Evolutionary conservation across 2,888 invertebrate species (phyloP).

Genomic region (Pseudococcus longispinus): DNA sequence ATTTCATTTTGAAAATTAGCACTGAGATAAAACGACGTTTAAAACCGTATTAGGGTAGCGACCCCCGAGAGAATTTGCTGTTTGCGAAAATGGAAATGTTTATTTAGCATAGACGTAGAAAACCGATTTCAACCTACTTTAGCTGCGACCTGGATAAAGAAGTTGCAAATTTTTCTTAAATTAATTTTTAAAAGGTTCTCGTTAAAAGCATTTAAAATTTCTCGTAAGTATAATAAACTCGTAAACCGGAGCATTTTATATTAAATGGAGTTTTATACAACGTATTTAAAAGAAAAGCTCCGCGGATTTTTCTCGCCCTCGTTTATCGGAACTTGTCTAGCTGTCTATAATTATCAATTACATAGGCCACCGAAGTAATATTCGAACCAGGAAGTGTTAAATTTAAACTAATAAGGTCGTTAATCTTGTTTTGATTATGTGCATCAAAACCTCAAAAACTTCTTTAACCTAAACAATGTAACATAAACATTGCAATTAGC

Average conservation of each 20-base stretch:
- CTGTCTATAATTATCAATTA: background rate
- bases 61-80: background rate
- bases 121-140: background rate
- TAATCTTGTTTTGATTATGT: background rate
- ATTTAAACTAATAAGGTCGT: background rate
- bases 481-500: slow-evolving; percentile 21
- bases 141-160: slow-evolving; percentile 17
- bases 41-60: slow-evolving; percentile 7
- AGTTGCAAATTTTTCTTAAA: background rate
- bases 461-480: background rate
- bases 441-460: slow-evolving; percentile 7
- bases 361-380: background rate
- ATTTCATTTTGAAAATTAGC: slow-evolving; percentile 21
- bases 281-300: background rate
- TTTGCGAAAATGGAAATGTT: slow-evolving; percentile 24
- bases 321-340: background rate
- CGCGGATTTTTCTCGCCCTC: background rate
- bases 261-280: background rate
- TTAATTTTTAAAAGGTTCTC: slow-evolving; percentile 24
- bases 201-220: slow-evolving; percentile 22
- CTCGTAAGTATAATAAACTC: slow-evolving; percentile 14
- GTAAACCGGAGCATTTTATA: background rate
- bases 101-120: background rate
- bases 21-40: background rate
- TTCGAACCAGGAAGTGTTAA: background rate